These are phyloP conservation scores for Gymnocheta viridis DNA, from an alignment of 2,888 invertebrate species.

Conservation along the genomic window DNA sequence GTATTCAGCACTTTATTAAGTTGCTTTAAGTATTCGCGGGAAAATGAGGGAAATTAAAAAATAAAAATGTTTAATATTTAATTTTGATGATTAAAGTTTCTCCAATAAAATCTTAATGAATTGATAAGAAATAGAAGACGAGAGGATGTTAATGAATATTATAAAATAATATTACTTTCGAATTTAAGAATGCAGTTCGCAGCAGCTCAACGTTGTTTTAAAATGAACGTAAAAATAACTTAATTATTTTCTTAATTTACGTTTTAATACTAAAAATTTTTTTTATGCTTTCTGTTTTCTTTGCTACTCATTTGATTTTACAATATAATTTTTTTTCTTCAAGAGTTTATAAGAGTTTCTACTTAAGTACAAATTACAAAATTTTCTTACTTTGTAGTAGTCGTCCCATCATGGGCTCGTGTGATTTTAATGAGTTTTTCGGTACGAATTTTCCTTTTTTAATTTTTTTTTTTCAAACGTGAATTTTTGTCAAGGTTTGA, in stretches of 20 bases:
- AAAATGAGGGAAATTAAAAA: not conserved
- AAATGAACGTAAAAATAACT: not conserved
- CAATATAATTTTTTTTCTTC: not conserved
- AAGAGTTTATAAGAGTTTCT: not conserved
- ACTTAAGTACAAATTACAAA: not conserved
- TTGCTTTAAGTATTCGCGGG: not conserved
- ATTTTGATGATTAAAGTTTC: not conserved
- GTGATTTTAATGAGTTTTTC: no score
- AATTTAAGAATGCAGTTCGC: no score
- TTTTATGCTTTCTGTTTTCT: not conserved
- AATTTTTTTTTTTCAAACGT: no score
- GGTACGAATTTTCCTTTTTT: no score
- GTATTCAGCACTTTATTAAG: no score
- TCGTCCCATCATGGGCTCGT: not conserved
- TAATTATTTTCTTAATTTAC: not conserved
- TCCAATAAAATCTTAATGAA: not conserved
- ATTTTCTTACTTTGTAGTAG: no score
- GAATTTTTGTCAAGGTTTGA: not conserved
- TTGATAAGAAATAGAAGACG: no score
- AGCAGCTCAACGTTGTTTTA: not conserved
- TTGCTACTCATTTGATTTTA: not conserved
- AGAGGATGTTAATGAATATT: not conserved
- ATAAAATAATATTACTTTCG: no score
- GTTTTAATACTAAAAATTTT: not conserved
- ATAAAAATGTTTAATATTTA: conserved; percentile 4